Evolutionary conservation across 2,888 invertebrate species (phyloP), one percentile per base, ranked within the genome.

Genomic region (Laothoe populi): DNA sequence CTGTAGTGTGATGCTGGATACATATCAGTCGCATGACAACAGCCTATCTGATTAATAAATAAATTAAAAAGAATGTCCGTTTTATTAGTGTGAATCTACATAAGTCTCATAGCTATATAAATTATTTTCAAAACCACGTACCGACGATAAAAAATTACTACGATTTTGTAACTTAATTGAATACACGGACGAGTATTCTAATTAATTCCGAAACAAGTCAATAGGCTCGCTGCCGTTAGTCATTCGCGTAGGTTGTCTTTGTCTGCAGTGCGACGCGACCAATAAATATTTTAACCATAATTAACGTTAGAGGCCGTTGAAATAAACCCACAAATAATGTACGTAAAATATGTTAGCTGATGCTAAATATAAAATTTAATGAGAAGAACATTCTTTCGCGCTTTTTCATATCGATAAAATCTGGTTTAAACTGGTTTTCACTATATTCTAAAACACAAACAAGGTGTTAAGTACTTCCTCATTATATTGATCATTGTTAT

Each of bases 121-220:
- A 19, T 57, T n/a, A 42, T 42, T 40, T 58, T 49, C 35, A 4
- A 31, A 53, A 35, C 11, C 53, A 31, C 11, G 19, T 19, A 53
- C 13, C 45, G 19, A 35, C 45, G 11, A 31, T 59, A 31, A 45
- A 35, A 53, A 53, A 53, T 58, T 40, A 58, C 57, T 1, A 58
- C 42, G 16, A 40, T 58, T 40, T 58, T 42, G 57, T 58, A n/a
- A 40, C 57, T 40, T 38, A 40, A 38, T 40, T 44, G 26, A 83
- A 77, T 76, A 75, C 69, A 75, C 80, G 38, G 60, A 26, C 69
- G 66, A 65, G 61, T 65, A 69, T 68, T 70, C 70, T 73, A 74
- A 75, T 78, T 75, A 70, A 73, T 75, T 80, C 66, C 69, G 73
- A 74, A 76, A 75, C 77, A 70, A 76, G 70, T 75, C 70, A 68